Conservation (phyloP, 1,140 invertebrate species). For the Orussus abietinus region DNA sequence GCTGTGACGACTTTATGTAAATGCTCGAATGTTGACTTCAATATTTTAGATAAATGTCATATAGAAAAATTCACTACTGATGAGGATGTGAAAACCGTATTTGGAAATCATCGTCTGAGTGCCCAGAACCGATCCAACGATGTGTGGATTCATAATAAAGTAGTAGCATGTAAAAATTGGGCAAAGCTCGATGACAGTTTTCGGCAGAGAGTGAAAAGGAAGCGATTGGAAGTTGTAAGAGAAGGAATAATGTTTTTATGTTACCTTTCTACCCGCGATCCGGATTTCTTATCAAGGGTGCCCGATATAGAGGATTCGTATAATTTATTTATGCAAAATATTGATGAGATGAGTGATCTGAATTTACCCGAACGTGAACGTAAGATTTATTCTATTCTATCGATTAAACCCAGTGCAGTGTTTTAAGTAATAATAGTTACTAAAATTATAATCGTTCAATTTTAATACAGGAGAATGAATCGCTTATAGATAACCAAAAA, state of each 20-base stretch:
- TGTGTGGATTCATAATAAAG: neutral
- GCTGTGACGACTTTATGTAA: constrained; percentile 35
- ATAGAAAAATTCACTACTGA: neutral
- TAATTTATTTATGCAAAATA: constrained; percentile 35
- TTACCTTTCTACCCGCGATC: constrained; percentile 37
- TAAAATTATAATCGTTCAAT: neutral
- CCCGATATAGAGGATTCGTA: constrained; percentile 37
- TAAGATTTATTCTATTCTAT: constrained; percentile 23
- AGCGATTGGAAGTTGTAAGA: constrained; percentile 31
- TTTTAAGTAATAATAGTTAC: too few species aligned
- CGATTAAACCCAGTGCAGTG: neutral
- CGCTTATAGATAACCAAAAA: neutral
- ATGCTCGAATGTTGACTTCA: constrained; percentile 29
- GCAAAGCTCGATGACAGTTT: constrained; percentile 21
- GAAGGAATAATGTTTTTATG: constrained; percentile 41
- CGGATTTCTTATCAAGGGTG: constrained; percentile 33
- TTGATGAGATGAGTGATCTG: constrained; percentile 29
- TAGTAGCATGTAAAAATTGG: constrained; percentile 6
- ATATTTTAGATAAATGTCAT: neutral
- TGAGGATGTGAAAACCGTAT: neutral
- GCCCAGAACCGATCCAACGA: neutral
- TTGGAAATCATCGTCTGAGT: neutral
- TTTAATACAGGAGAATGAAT: neutral
- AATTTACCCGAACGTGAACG: constrained; percentile 35
- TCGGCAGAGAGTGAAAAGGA: constrained; percentile 27